phyloP scores from a whole-genome alignment of 2,113 vertebrate genomes.

The Lophius piscatorius region DNA sequence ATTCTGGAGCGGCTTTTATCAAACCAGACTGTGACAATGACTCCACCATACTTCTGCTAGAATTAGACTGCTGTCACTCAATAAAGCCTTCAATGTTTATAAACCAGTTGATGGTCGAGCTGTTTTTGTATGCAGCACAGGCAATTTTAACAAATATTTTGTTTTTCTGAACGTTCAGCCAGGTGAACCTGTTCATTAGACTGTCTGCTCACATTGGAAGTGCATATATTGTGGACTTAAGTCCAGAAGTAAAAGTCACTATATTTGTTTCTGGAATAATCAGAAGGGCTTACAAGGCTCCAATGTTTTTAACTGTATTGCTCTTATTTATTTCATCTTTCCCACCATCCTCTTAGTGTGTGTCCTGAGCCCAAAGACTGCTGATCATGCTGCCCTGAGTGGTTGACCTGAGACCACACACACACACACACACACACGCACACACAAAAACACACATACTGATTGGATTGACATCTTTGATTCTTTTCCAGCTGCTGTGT shows the following conservation, averaged over 20 bases:
- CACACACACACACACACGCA: constrained; percentile 22
- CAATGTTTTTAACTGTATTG: constrained; percentile 4
- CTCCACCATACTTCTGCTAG: constrained; percentile 34
- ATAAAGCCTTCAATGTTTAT: constrained; percentile 5
- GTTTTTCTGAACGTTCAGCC: constrained; percentile 17
- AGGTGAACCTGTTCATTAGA: neutral
- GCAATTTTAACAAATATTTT: constrained; percentile 18
- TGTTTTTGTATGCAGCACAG: constrained; percentile 19
- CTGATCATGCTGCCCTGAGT: constrained; percentile 6
- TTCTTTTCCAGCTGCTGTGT: constrained; percentile 40
- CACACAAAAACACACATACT: constrained; percentile 26
- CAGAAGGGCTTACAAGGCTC: neutral
- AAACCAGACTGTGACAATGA: constrained; percentile 20
- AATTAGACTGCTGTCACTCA: constrained; percentile 51
- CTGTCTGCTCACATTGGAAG: constrained; percentile 13
- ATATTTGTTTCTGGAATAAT: constrained; percentile 34
- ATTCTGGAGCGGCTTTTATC: constrained; percentile 47
- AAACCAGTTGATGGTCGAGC: constrained; percentile 29
- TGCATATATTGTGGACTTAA: constrained; percentile 6
- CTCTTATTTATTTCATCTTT: constrained; percentile 13
- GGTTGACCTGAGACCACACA: constrained; percentile 55
- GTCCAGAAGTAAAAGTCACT: neutral
- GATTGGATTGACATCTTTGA: constrained; percentile 44
- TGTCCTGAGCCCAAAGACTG: constrained; percentile 28
- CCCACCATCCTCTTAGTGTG: constrained; percentile 19